These are phyloP conservation scores for Penaeus monodon DNA, from an alignment of 2,888 invertebrate species.

Conservation along the genomic window DNA sequence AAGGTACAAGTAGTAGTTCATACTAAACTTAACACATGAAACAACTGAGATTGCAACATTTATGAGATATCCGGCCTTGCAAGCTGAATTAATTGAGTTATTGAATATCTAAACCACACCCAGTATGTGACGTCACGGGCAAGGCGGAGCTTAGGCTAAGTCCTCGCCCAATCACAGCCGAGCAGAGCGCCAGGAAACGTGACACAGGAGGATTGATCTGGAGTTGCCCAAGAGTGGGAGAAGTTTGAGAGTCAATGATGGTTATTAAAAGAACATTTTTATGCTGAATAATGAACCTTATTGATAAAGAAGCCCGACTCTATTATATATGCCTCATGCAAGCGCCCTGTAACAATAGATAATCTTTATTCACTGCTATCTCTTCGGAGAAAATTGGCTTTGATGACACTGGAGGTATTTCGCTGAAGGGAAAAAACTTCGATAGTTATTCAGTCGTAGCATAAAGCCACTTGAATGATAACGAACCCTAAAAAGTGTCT, in stretches of 20 bases:
- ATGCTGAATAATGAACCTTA: constrained; percentile 34
- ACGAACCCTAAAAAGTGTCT: no score
- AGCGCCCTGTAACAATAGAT: neutral
- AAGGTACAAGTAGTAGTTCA: no score
- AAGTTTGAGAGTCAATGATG: constrained; percentile 40
- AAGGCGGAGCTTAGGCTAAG: neutral
- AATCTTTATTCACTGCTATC: neutral
- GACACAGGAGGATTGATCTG: constrained; percentile 8
- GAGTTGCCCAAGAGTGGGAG: constrained; percentile 8
- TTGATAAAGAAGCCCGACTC: constrained; percentile 31
- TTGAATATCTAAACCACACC: constrained; percentile 4
- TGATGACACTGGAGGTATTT: neutral
- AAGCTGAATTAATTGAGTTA: neutral
- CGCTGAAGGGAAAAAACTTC: no score
- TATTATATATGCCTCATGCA: constrained; percentile 18
- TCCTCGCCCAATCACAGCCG: constrained; percentile 2
- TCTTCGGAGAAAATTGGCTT: neutral
- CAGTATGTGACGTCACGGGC: neutral
- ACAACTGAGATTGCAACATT: no score
- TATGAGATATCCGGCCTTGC: no score
- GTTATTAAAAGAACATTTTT: constrained; percentile 14
- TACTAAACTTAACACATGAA: no score
- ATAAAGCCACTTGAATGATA: no score
- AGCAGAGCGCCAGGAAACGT: neutral
- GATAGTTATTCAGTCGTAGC: no score